These are phyloP conservation scores for Chrysolina haemoptera DNA, from an alignment of 2,888 invertebrate genomes.

Conservation along the genomic window DNA sequence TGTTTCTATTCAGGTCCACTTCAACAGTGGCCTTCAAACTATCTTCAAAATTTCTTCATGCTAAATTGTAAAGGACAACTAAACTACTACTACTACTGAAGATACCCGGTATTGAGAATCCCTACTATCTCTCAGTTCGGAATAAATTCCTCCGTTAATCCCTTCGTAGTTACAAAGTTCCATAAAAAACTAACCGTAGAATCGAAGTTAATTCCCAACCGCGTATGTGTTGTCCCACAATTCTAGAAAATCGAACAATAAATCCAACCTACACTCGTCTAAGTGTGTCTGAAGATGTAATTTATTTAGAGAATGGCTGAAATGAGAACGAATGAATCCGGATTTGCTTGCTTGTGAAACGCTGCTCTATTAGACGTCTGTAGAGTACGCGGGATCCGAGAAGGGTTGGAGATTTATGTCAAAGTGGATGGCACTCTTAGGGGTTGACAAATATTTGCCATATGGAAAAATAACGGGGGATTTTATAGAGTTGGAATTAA, in stretches of 20 bases:
- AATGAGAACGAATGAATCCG: not conserved
- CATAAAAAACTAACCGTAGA: not conserved
- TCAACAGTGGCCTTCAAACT: no score
- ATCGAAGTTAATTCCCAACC: not conserved
- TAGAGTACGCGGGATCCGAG: not conserved
- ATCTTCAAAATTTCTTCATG: no score
- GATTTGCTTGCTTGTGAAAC: not conserved
- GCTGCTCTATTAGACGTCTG: not conserved
- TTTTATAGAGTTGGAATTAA: not conserved
- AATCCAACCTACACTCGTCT: not conserved
- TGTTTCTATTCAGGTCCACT: no score
- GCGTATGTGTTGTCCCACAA: not conserved
- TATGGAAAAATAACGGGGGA: not conserved
- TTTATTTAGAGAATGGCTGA: conserved; percentile 4
- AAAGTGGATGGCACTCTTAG: not conserved
- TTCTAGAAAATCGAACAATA: not conserved
- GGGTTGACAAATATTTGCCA: not conserved
- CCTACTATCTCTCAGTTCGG: not conserved
- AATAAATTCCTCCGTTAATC: not conserved
- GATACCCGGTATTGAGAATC: not conserved
- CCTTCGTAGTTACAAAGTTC: not conserved
- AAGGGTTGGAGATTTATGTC: not conserved
- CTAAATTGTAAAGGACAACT: no score
- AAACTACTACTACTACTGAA: no score
- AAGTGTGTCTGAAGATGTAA: not conserved